These are phyloP conservation scores for Parus major DNA, from an alignment of 2,113 vertebrate species.

Conservation along the genomic window DNA sequence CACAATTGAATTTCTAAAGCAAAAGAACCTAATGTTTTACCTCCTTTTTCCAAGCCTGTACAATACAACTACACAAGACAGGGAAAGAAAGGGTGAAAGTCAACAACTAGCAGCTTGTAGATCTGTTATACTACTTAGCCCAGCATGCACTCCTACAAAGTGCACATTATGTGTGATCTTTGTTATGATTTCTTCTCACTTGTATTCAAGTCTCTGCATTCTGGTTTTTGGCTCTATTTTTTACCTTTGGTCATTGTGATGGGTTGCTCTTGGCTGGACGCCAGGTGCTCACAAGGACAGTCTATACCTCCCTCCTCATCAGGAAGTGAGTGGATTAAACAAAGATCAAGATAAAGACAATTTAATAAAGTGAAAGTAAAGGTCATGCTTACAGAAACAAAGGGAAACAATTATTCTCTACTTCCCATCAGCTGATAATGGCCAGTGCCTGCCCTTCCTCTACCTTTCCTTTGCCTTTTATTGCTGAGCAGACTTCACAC, in stretches of 20 bases:
- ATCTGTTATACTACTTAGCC: not conserved
- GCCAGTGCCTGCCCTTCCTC: fast-evolving
- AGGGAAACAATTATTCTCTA: not conserved
- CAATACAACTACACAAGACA: not conserved
- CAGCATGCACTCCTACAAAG: not conserved
- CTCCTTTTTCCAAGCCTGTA: not conserved
- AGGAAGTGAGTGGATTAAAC: not conserved
- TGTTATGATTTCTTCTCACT: not conserved
- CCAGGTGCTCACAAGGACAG: not conserved
- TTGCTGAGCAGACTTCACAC: not conserved
- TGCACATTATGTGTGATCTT: not conserved
- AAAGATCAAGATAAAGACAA: not conserved
- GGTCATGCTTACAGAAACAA: not conserved
- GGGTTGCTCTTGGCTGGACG: not conserved
- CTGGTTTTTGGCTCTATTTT: fast-evolving
- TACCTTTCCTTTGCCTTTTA: not conserved
- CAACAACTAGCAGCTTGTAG: not conserved
- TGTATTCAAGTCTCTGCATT: not conserved
- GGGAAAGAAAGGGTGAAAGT: not conserved
- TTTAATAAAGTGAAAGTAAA: not conserved
- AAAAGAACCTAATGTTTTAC: not conserved
- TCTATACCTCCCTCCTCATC: not conserved
- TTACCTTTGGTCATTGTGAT: not conserved
- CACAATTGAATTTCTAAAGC: not conserved
- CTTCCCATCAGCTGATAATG: not conserved